Percentiles rank a stretch among this genome's conserved stretches.
These are phyloP conservation scores for Tetramorium bicarinatum DNA, from an alignment of 2,888 invertebrate species.

Conservation along the genomic window DNA sequence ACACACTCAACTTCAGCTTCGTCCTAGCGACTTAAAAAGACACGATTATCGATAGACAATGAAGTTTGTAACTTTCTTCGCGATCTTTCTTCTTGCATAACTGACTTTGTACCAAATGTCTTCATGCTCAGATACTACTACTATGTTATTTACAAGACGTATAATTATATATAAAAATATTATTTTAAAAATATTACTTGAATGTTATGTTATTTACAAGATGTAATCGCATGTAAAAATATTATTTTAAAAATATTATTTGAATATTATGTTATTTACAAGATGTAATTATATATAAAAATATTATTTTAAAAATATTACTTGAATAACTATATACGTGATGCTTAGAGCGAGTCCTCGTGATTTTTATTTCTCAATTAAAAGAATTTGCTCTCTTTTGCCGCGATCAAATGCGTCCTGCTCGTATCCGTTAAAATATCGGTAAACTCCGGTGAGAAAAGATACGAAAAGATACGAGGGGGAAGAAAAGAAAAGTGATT, in stretches of 20 bases:
- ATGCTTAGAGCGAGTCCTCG: not conserved
- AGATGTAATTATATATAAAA: not conserved
- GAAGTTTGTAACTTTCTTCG: conserved; percentile 23
- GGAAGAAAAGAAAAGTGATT: conserved; percentile 72
- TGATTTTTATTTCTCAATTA: not conserved
- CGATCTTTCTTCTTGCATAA: conserved; percentile 30
- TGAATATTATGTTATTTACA: not conserved
- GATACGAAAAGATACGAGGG: not conserved
- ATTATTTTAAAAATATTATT: not conserved
- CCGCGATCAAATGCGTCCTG: not conserved
- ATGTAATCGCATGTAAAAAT: not conserved
- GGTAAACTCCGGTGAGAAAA: conserved; percentile 21
- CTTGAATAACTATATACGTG: not conserved
- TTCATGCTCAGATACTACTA: not conserved
- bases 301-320: not conserved
- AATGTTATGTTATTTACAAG: not conserved
- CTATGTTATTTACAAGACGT: not conserved
- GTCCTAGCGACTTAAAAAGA: conserved; percentile 50
- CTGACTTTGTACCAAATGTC: not conserved
- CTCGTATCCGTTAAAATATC: conserved; percentile 2
- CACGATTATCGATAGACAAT: conserved; percentile 34
- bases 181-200: not conserved
- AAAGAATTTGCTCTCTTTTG: not conserved
- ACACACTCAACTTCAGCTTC: conserved; percentile 45
- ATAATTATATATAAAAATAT: not conserved